These are phyloP conservation scores for Neomicropteryx cornuta DNA, from an alignment of 1,140 invertebrate genomes.

Conservation along the genomic window DNA sequence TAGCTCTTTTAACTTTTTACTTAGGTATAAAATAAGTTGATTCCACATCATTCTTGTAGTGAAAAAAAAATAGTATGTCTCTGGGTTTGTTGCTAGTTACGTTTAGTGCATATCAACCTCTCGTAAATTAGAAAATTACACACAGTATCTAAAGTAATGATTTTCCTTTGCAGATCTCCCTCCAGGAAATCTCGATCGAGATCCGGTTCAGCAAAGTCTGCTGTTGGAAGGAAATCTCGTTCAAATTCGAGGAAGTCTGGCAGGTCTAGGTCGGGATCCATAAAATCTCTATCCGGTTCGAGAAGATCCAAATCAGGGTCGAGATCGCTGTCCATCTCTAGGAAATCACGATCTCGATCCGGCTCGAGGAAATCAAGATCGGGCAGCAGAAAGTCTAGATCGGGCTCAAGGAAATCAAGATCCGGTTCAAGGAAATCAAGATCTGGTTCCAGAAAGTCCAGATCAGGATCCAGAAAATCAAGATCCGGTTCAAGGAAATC, in stretches of 20 bases:
- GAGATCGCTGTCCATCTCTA: slow-evolving; percentile 18
- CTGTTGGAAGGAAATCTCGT: slow-evolving; percentile 6
- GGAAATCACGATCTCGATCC: slow-evolving; percentile 24
- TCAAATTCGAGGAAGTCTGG: too few relatives aligned
- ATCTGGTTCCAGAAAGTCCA: slow-evolving; percentile 22
- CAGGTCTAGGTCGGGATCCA: background rate
- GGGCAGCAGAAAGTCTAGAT: slow-evolving; percentile 19
- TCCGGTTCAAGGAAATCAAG: slow-evolving; percentile 15
- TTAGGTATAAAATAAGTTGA: slow-evolving; percentile 1
- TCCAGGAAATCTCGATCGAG: slow-evolving; percentile 5
- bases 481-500: slow-evolving; percentile 28
- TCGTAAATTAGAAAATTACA: background rate
- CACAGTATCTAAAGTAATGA: background rate
- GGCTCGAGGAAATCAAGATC: slow-evolving; percentile 17
- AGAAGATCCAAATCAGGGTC: slow-evolving; percentile 24
- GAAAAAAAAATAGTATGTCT: slow-evolving; percentile 10
- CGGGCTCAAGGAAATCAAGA: slow-evolving; percentile 15
- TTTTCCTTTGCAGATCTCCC: too few relatives aligned
- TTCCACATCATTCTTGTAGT: slow-evolving; percentile 9
- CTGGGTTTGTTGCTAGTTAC: slow-evolving; percentile 10
- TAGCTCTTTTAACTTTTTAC: background rate
- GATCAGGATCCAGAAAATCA: slow-evolving; percentile 27
- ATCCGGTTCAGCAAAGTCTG: slow-evolving; percentile 4
- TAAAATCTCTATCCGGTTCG: slow-evolving; percentile 11
- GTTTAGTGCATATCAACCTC: background rate